Base-by-base conservation (phyloP, 2,888 invertebrate genomes). In the Villa cingulata region DNA sequence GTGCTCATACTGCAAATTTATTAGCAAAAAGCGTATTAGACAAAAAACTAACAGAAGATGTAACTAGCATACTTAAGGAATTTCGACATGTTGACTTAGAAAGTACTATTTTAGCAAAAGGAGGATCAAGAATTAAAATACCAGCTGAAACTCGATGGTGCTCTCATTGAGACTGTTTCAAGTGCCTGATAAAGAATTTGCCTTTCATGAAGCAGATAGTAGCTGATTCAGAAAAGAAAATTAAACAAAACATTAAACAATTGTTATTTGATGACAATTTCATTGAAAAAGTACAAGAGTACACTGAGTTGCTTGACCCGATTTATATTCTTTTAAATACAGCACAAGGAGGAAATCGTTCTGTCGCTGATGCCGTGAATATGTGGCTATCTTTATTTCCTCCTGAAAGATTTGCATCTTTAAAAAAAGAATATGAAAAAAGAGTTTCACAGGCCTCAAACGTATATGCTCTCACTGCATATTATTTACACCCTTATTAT, bases 231-330 rank as follows among this genome's bases (percentile, higher is more conserved):
- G 12, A 16, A 16, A 37, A 18, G 17, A 37, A 37, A 37, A 37
- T 32, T 32, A 32, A 32, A 32, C 29, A 32, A 45, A 19, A 10
- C 32, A 34, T 32, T 45, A 32, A n/a, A 29, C 38, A 45, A 27
- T 43, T 32, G 17, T 37, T 48, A 29, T 51, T 52, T 43, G 49
- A 52, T 46, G 45, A 51, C 12, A 18, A 45, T 34, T 51, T 53
- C 45, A 29, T 48, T 23, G 37, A 42, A 18, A 39, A 19, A 18
- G 47, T 52, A 12, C 29, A 37, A 2, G 12, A 37, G 2, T 14
- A 18, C 15, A 37, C 17, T 37, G 16, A 37, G 16, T 17, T 37
- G 18, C 17, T 37, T 17, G 37, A 37, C 10, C 37, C 37, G 2
- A 37, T 17, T 37, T 37, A 12, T 37, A 15, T 10, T 5, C 16